phyloP scores from a whole-genome alignment of 2,113 vertebrate species.

The Butastur rufipennis region DNA sequence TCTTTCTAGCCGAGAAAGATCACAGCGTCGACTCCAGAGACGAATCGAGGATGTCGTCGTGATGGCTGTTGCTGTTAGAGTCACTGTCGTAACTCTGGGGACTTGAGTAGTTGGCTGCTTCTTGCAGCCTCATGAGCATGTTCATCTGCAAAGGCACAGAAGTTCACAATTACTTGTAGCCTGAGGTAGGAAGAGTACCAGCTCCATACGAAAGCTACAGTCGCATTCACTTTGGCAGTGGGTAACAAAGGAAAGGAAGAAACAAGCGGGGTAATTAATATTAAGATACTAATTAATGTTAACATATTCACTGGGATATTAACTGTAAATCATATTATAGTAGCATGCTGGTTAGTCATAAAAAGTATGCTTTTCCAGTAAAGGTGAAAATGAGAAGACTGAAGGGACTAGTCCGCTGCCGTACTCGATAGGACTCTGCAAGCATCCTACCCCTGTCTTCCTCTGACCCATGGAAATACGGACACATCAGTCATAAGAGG shows the following conservation, averaged over 20 bases:
- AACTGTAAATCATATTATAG: not conserved
- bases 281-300: not conserved
- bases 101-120: slow-evolving; percentile 94
- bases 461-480: not conserved
- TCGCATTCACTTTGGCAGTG: not conserved
- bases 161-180: not conserved
- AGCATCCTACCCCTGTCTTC: not conserved
- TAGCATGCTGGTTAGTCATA: not conserved
- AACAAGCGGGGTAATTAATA: fast-evolving
- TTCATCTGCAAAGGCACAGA: slow-evolving; percentile 83
- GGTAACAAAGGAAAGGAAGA: not conserved
- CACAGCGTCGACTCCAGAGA: slow-evolving; percentile 94
- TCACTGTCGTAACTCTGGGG: slow-evolving; percentile 98
- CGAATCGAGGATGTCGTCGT: slow-evolving; percentile 92
- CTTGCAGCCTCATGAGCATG: slow-evolving; percentile 97
- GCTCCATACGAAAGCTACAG: not conserved
- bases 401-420: not conserved
- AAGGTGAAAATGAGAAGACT: not conserved
- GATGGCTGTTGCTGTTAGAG: slow-evolving; percentile 96
- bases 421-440: not conserved
- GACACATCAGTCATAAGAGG: not conserved
- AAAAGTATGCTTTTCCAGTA: not conserved
- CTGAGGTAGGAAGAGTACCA: not conserved
- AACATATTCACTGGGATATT: too few relatives aligned
- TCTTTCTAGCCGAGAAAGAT: slow-evolving; percentile 8